Evolutionary conservation across 2,113 vertebrate species (phyloP).

Genomic region (Barnardius zonarius): DNA sequence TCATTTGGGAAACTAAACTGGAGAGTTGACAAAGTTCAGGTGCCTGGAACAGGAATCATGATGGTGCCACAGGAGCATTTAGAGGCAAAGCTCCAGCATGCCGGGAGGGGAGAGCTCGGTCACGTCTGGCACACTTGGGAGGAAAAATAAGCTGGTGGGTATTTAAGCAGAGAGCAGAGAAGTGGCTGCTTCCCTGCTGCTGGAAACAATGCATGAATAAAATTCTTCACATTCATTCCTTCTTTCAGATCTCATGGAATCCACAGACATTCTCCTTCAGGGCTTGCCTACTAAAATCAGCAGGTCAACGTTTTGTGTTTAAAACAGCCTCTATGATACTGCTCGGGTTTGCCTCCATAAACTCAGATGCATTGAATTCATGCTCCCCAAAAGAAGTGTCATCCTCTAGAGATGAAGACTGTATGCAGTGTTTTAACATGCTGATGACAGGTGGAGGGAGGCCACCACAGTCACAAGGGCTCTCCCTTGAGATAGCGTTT

Average conservation of each 20-base stretch:
- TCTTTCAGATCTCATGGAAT: not conserved
- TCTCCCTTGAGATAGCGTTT: not conserved
- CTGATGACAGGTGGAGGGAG: not conserved
- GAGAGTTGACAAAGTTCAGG: constrained; percentile 29
- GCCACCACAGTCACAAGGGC: not conserved
- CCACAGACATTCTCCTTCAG: not conserved
- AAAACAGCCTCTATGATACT: not conserved
- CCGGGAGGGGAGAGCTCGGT: not conserved
- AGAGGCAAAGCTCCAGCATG: not conserved
- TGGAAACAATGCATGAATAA: not conserved
- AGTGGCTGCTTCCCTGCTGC: not conserved
- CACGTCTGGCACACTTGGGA: accelerated
- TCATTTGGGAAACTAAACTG: not conserved
- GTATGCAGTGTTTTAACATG: not conserved
- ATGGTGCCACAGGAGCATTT: not conserved
- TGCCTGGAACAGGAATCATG: not conserved
- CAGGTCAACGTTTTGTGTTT: not conserved
- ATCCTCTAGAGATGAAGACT: not conserved
- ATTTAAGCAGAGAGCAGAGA: not conserved
- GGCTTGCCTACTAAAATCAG: not conserved
- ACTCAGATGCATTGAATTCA: not conserved
- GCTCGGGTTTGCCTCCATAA: not conserved
- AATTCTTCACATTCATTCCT: not conserved
- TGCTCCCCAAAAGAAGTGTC: not conserved
- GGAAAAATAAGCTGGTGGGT: constrained; percentile 2